Base-by-base conservation (phyloP, 2,113 vertebrate species). In the Jacana jacana region DNA sequence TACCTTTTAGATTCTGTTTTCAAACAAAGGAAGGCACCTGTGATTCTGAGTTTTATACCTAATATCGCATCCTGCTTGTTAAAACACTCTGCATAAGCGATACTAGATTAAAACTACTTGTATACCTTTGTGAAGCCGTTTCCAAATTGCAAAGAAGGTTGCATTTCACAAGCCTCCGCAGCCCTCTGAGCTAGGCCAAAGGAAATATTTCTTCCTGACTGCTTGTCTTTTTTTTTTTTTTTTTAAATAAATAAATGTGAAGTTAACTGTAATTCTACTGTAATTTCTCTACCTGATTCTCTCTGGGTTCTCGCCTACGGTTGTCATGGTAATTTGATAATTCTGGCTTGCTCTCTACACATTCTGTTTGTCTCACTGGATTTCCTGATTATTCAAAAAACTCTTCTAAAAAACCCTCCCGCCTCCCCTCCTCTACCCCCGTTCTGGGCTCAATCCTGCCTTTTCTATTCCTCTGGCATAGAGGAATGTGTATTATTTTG, bases 241-340 rank as follows among this genome's bases (percentile, higher is more conserved):
- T 81, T 73, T 39, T 55, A 48, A 79, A 70, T 17, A 78, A 89
- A 88, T 37, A 73, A n/a, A 95, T 37, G 81, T 80, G 71, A 95
- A 91, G 72, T 75, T 95, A 88, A 71, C 89, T 95, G 79, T 96
- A 87, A 79, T 97, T 93, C 75, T 91, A 92, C 82, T 91, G 75
- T 91, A 95, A 94, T 96, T 95, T 98, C 93, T 90, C 96, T 97
- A 98, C 98, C 98, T 97, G 95, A 94, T 96, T 96, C 92, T 97
- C 85, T 98, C 97, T 88, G 96, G 94, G 89, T 95, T 91, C 96
- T 79, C 97, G 97, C 96, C 97, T 93, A 82, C 27, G 96, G 98
- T 98, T 98, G 97, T 98, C 97, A 98, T 96, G 93, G 98, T 79
- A 97, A 97, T 96, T 97, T 95, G 93, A 98, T 89, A 97, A 97